Conservation (phyloP, 2,113 vertebrate species). For the Cyphomyrus plagiostoma region DNA sequence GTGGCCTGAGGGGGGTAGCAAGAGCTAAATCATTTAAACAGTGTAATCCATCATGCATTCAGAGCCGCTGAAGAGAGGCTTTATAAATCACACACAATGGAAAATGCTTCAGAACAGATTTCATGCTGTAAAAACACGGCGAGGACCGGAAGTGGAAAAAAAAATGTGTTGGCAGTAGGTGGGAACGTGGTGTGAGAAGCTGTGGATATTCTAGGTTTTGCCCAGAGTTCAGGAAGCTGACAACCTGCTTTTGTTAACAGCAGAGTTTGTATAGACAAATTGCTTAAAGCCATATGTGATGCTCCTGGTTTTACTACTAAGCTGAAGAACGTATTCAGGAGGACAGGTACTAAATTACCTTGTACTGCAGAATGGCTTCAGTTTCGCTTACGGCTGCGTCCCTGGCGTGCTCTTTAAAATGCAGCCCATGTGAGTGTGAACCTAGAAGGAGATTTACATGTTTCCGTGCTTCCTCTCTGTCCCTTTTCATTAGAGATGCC, state of each 20-base stretch:
- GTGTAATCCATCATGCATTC: not conserved
- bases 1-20: not conserved
- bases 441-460: not conserved
- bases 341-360: constrained; percentile 20
- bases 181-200: not conserved
- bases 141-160: no score
- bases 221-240: not conserved
- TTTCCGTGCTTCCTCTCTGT: not conserved
- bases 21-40: not conserved
- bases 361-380: not conserved
- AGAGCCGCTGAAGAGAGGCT: not conserved
- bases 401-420: constrained; percentile 2
- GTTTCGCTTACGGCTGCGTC: not conserved
- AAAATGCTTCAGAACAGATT: not conserved
- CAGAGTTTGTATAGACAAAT: not conserved
- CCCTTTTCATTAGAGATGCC: constrained; percentile 24
- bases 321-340: not conserved
- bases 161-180: not conserved
- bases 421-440: not conserved
- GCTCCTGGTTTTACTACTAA: not conserved
- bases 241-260: not conserved
- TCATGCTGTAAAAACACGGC: not conserved
- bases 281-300: not conserved
- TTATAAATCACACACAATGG: not conserved
- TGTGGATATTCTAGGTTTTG: not conserved